Conservation (phyloP, 2,888 invertebrate species). For the Cenopis cana region DNA sequence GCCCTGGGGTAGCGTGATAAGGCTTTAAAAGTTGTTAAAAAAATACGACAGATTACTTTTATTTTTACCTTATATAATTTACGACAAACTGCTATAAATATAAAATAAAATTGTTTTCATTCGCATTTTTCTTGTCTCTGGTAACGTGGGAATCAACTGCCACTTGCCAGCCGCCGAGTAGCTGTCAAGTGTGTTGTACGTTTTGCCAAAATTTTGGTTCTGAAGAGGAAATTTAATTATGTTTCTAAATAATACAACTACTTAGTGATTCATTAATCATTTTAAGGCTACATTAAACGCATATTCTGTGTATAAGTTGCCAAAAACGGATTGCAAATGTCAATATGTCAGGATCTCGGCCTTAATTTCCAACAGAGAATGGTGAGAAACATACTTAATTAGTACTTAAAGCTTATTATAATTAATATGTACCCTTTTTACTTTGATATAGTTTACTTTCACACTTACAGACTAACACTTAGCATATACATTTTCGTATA, state of each 20-base stretch:
- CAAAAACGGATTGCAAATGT: conserved; percentile 83
- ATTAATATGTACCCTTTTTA: conserved; percentile 14
- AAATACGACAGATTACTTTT: too few species aligned
- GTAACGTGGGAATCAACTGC: conserved; percentile 37
- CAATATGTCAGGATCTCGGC: conserved; percentile 86
- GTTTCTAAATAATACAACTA: conserved; percentile 62
- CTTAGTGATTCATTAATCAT: conserved; percentile 56
- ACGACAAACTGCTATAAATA: too few species aligned
- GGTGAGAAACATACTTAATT: conserved; percentile 69
- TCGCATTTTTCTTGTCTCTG: conserved; percentile 21
- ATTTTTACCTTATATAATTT: too few species aligned
- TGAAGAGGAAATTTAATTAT: conserved; percentile 67
- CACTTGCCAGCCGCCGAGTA: conserved; percentile 49
- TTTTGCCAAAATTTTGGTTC: conserved; percentile 60
- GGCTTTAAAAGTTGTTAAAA: too few species aligned
- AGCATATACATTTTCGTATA: neutral
- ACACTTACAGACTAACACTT: neutral
- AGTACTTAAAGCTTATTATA: conserved; percentile 55
- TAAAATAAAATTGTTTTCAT: neutral
- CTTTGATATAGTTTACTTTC: conserved; percentile 15
- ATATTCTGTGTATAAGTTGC: conserved; percentile 67
- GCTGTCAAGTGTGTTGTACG: conserved; percentile 65
- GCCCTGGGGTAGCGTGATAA: too few species aligned
- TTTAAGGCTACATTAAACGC: conserved; percentile 57
- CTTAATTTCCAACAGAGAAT: conserved; percentile 85